Conservation (phyloP, 2,113 vertebrate genomes). For the Dissostichus mawsoni region DNA sequence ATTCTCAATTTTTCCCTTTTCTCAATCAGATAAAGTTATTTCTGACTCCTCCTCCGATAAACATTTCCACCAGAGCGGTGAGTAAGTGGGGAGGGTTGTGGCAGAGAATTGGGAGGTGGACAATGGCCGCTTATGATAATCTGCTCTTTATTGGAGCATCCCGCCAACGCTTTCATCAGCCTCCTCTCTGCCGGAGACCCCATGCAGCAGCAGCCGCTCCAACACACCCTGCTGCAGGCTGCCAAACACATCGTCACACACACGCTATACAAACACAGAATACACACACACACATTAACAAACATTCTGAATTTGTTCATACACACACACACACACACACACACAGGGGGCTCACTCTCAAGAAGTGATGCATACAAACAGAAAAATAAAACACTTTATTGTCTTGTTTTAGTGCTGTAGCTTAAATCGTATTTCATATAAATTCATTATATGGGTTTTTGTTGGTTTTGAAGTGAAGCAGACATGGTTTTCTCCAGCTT, state of each 20-base stretch:
- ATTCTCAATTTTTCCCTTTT: not conserved
- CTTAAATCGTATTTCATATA: too few relatives aligned
- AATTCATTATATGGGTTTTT: too few relatives aligned
- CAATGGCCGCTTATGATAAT: conserved; percentile 91
- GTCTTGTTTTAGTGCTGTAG: too few relatives aligned
- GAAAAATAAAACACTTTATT: too few relatives aligned
- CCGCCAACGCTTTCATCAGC: conserved; percentile 83
- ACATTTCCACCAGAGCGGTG: conserved; percentile 89
- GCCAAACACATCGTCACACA: conserved; percentile 62
- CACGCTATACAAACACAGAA: conserved; percentile 16
- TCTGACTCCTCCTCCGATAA: conserved; percentile 83
- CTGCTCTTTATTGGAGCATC: conserved; percentile 93
- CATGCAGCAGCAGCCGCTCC: conserved; percentile 65
- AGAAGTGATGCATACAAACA: too few relatives aligned
- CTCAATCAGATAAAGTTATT: conserved; percentile 46
- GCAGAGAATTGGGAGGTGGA: conserved; percentile 70
- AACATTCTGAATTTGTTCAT: not conserved
- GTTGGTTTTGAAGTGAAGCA: too few relatives aligned
- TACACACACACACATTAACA: conserved; percentile 28
- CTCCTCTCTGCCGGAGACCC: conserved; percentile 76
- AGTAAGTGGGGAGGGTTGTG: conserved; percentile 60
- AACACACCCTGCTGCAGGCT: conserved; percentile 54
- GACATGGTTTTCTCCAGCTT: too few relatives aligned
- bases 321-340: too few relatives aligned
- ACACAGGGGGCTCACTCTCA: too few relatives aligned